phyloP scores from a whole-genome alignment of 2,113 vertebrate species.

The Platichthys stellatus region DNA sequence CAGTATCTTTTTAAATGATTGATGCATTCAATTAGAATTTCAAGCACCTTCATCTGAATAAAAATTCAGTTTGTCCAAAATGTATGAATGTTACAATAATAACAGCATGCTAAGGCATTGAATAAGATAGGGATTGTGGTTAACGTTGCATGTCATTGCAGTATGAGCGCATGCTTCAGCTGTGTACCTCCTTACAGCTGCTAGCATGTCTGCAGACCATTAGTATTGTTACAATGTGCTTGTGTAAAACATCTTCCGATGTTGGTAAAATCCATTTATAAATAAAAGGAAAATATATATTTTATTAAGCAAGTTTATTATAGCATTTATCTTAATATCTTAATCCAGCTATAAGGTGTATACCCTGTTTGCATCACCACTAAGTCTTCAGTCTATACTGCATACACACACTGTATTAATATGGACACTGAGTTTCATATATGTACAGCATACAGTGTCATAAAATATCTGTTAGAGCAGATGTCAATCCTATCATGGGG shows the following conservation, averaged over 20 bases:
- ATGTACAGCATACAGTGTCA: not conserved
- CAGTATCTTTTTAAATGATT: too few relatives aligned
- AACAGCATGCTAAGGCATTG: too few relatives aligned
- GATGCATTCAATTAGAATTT: too few relatives aligned
- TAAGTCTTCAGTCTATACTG: not conserved
- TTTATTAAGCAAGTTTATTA: not conserved
- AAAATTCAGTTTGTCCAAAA: too few relatives aligned
- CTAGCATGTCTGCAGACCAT: too few relatives aligned
- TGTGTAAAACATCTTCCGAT: not conserved
- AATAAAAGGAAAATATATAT: not conserved
- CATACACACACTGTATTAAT: not conserved
- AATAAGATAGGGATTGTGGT: too few relatives aligned
- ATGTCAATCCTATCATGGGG: constrained; percentile 23
- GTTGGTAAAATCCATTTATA: not conserved
- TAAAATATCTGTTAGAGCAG: constrained; percentile 23
- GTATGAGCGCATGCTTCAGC: too few relatives aligned
- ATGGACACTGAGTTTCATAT: constrained; percentile 12
- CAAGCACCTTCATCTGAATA: too few relatives aligned
- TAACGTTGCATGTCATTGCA: too few relatives aligned
- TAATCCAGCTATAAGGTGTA: not conserved
- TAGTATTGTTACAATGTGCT: too few relatives aligned
- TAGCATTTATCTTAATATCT: not conserved
- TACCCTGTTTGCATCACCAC: not conserved
- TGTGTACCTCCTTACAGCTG: too few relatives aligned
- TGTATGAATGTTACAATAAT: not conserved